phyloP scores from a whole-genome alignment of 2,797 vertebrate genomes.

The Bradypus variegatus region DNA sequence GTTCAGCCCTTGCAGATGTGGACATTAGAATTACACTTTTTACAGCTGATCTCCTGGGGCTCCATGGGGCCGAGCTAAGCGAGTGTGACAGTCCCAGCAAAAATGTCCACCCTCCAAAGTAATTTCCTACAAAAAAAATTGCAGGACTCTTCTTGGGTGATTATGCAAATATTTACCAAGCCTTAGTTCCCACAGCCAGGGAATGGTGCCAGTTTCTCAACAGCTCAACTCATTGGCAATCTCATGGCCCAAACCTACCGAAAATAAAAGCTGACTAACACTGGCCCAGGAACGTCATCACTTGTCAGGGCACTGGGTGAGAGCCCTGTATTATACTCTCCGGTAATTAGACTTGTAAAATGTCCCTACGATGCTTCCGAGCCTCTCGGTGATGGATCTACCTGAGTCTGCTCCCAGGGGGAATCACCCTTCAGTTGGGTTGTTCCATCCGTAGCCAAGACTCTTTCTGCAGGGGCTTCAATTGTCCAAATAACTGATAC shows the following conservation, averaged over 20 bases:
- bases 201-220: slow-evolving; percentile 52
- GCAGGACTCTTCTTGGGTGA: background rate
- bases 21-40: background rate
- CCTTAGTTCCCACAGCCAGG: slow-evolving; percentile 45
- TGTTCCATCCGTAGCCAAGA: background rate
- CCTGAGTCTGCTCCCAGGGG: background rate
- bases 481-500: background rate
- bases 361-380: slow-evolving; percentile 56
- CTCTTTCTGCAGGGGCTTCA: background rate
- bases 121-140: slow-evolving; percentile 33
- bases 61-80: accelerated
- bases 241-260: slow-evolving; percentile 42
- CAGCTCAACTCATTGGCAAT: slow-evolving; percentile 26
- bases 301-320: slow-evolving; percentile 49
- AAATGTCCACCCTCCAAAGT: background rate
- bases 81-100: slow-evolving; percentile 25
- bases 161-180: slow-evolving; percentile 52
- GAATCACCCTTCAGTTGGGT: background rate
- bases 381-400: slow-evolving; percentile 31
- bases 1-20: background rate
- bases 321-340: slow-evolving; percentile 58
- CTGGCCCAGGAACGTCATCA: slow-evolving; percentile 55
- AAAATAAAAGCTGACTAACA: slow-evolving; percentile 57
- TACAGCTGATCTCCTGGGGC: accelerated
- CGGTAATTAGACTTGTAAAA: slow-evolving; percentile 67